These are phyloP conservation scores for Cryptotis parvus DNA, from an alignment of 2,113 vertebrate genomes.

Conservation along the genomic window DNA sequence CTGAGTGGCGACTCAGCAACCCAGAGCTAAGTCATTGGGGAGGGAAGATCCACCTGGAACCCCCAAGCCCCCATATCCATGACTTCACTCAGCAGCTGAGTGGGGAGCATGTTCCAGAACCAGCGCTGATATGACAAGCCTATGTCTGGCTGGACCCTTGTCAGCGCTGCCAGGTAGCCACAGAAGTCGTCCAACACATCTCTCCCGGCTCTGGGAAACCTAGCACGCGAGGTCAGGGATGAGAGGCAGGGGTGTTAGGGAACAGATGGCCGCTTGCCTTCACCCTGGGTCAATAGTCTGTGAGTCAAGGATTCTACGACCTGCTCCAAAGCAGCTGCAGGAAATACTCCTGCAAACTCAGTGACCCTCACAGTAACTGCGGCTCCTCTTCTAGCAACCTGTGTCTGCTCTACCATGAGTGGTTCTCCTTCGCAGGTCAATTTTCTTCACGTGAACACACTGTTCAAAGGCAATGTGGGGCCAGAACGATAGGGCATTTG, in stretches of 20 bases:
- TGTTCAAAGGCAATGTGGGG: neutral
- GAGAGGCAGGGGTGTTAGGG: neutral
- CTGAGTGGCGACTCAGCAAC: neutral
- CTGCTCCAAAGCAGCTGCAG: neutral
- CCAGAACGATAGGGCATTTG: no score
- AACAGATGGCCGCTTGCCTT: accelerated
- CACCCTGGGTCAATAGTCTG: neutral
- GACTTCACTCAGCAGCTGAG: neutral
- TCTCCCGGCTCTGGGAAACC: neutral
- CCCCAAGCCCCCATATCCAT: neutral
- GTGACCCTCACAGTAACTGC: neutral
- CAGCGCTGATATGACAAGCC: neutral
- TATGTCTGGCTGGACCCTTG: no score
- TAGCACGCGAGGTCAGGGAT: no score
- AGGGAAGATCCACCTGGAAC: neutral
- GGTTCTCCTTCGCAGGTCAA: neutral
- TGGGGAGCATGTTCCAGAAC: neutral
- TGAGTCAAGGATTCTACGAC: neutral
- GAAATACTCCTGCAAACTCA: neutral
- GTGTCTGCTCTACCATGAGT: neutral
- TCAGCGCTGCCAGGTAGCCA: neutral
- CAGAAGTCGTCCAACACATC: no score
- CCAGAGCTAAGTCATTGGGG: neutral
- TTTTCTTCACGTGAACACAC: neutral
- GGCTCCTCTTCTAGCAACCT: neutral